A percentile compares a stretch with the other conserved stretches of the same genome.
Conservation (phyloP, 2,797 vertebrate species). For the Alfaro cultratus region DNA sequence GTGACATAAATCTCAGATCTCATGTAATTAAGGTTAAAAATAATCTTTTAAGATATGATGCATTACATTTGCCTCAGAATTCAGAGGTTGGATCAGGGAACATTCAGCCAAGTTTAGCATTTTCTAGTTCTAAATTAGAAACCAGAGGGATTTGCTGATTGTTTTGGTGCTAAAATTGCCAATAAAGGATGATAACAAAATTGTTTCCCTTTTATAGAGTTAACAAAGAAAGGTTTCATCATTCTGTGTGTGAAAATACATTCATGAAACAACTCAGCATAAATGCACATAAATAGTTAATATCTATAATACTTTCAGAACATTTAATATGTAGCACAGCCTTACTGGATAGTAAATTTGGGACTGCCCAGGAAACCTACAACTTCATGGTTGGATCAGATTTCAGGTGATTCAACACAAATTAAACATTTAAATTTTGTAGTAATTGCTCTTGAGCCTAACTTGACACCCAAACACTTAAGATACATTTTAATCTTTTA, state of each 20-base stretch:
- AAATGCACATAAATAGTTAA: not conserved
- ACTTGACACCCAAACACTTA: not conserved
- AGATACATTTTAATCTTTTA: not conserved
- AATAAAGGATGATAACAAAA: not conserved
- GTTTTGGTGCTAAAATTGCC: not conserved
- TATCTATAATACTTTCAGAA: not conserved
- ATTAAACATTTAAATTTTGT: not conserved
- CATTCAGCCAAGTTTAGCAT: not conserved
- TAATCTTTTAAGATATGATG: not conserved
- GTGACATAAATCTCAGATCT: not conserved
- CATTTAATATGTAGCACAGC: not conserved
- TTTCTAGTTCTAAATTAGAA: not conserved
- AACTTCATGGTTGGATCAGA: not conserved
- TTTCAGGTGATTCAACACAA: not conserved
- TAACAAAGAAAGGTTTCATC: not conserved
- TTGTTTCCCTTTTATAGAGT: not conserved
- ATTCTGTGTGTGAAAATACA: not conserved
- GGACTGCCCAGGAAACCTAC: not conserved
- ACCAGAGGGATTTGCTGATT: not conserved
- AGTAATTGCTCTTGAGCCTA: not conserved
- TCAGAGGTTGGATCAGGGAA: not conserved
- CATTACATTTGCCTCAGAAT: not conserved
- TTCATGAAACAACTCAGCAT: not conserved
- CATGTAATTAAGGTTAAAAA: not conserved
- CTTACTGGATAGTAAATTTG: not conserved